These are phyloP conservation scores for Lagopus muta DNA, from an alignment of 2,113 vertebrate species.

Conservation along the genomic window DNA sequence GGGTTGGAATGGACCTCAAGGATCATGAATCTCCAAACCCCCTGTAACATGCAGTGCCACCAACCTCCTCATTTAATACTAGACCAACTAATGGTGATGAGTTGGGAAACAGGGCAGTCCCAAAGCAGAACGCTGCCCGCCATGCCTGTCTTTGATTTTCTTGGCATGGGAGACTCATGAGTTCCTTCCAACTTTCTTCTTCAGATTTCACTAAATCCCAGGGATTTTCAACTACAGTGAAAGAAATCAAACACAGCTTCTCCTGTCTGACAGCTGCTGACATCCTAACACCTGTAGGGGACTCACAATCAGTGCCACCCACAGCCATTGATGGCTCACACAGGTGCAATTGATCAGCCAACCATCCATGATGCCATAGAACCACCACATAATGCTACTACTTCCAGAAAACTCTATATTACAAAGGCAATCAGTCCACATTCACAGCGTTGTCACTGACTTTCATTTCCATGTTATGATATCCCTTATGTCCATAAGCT, in stretches of 20 bases:
- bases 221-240: background rate
- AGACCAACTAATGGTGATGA: too few species aligned
- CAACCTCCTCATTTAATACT: too few species aligned
- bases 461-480: constrained; percentile 44
- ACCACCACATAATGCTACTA: background rate
- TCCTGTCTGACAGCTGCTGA: background rate
- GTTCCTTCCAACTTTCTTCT: background rate
- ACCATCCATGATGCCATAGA: rapidly evolving
- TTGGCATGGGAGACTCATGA: background rate
- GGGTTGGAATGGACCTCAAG: too few species aligned
- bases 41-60: too few species aligned
- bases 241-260: background rate
- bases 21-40: too few species aligned
- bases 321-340: background rate
- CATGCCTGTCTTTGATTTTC: background rate
- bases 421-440: background rate
- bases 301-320: background rate
- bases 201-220: background rate
- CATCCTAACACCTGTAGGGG: rapidly evolving
- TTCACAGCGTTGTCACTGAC: background rate
- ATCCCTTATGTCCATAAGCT: background rate
- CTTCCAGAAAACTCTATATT: constrained; percentile 19
- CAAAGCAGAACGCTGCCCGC: background rate
- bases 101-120: background rate
- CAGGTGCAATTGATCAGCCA: background rate